Base-by-base conservation (phyloP, 2,888 invertebrate genomes). In the Dione vanillae region DNA sequence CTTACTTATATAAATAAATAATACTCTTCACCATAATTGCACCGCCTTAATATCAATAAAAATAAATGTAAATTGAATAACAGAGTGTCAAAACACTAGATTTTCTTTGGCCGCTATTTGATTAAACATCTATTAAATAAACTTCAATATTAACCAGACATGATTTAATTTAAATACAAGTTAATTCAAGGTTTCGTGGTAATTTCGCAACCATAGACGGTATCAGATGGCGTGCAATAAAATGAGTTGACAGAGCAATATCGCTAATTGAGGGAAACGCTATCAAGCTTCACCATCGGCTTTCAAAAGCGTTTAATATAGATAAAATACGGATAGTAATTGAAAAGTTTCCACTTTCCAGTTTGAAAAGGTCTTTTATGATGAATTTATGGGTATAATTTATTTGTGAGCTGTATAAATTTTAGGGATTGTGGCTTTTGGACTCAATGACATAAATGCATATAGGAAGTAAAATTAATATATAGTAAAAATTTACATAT, bases 171-270 rank as follows among this genome's bases (percentile, higher is more conserved):
- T 27, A 27, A 27, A 27, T 27, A 61, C 27, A 20, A 20, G 20
- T 45, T n/a, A 45, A 49, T 67, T 61, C 65, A 66, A 20, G 62
- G 40, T 52, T 51, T 71, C 41, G 68, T 51, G 45, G 52, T 58
- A 54, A 54, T 67, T 61, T 10, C 45, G 9, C 27, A 43, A 45
- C 20, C 27, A 5, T 20, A 14, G 43, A n/a, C 12, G 27, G 2
- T 27, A n/a, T n/a, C 27, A 45, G 27, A 61, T 61, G 35, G 45
- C 43, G 20, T 45, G 45, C 27, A 14, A 45, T 27, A 45, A 35
- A 65, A 69, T 45, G 73, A 67, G 72, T 74, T 72, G 75, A 75
- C 75, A 75, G 69, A 56, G 54, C 77, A 76, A 77, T 76, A 75
- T 73, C 68, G 70, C 70, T 77, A 75, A 76, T 77, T 77, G 76